Conservation (phyloP, 1,140 invertebrate species). For the Lepidurus apus region DNA sequence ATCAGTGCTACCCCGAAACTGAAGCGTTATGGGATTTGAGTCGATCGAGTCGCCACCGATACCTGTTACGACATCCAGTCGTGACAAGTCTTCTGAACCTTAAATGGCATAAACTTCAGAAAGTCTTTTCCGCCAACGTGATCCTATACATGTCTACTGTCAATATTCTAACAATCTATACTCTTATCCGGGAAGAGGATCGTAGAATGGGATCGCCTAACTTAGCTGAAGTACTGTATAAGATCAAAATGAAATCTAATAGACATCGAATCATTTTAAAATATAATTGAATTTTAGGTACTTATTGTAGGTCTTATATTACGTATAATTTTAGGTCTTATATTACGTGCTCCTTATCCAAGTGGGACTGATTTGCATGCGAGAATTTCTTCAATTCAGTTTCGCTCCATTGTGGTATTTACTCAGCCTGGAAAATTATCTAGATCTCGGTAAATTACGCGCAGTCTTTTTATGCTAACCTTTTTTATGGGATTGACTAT, state of each 20-base stretch:
- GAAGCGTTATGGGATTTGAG: conserved; percentile 60
- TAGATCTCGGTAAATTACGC: neutral
- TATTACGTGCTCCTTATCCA: neutral
- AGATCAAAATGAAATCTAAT: neutral
- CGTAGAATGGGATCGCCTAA: neutral
- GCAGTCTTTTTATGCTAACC: no score
- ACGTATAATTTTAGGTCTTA: no score
- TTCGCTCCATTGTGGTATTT: neutral
- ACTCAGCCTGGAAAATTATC: neutral
- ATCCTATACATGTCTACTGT: conserved; percentile 64
- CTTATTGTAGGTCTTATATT: neutral
- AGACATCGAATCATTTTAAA: neutral
- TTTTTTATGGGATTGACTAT: no score
- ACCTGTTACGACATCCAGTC: conserved; percentile 68
- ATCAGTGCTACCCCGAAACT: conserved; percentile 49
- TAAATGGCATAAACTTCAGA: conserved; percentile 69
- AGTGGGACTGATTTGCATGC: neutral
- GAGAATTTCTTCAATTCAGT: neutral
- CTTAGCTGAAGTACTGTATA: neutral
- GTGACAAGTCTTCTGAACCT: conserved; percentile 70
- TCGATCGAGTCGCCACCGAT: conserved; percentile 54
- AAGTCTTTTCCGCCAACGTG: conserved; percentile 65
- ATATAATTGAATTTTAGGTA: no score
- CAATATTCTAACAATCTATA: conserved; percentile 58
- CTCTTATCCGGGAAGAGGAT: conserved; percentile 50